A percentile compares a stretch with the other conserved stretches of the same genome.
phyloP scores from a whole-genome alignment of 2,797 vertebrate genomes.

The Argyrosomus regius region DNA sequence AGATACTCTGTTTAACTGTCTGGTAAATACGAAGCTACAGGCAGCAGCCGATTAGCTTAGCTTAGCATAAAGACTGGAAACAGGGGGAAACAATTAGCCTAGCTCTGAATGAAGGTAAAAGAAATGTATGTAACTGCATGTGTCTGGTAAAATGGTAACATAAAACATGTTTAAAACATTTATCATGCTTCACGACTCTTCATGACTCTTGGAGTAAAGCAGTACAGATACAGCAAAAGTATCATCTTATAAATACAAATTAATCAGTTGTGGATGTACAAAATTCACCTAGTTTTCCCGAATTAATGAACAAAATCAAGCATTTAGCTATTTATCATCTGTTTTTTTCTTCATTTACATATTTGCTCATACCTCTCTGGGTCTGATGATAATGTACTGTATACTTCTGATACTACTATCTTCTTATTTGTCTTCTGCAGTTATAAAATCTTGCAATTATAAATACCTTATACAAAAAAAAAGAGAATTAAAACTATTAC shows the following conservation, averaged over 20 bases:
- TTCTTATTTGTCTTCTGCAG: not conserved
- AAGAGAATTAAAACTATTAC: not conserved
- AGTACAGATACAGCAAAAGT: slow-evolving; percentile 5
- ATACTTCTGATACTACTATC: too few species aligned
- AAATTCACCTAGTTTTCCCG: not conserved
- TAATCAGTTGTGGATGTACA: not conserved
- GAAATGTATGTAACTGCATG: not conserved
- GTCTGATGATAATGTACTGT: not conserved
- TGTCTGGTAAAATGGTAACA: not conserved
- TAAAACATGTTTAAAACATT: not conserved
- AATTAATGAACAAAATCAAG: not conserved
- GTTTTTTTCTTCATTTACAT: not conserved
- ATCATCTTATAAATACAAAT: slow-evolving; percentile 21
- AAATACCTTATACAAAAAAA: slow-evolving; percentile 15
- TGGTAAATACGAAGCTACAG: not conserved
- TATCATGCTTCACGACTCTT: not conserved
- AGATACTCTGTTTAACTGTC: not conserved
- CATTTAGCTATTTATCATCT: not conserved
- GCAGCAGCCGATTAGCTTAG: too few species aligned
- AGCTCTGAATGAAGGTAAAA: not conserved
- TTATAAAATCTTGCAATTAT: slow-evolving; percentile 9
- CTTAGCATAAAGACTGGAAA: too few species aligned
- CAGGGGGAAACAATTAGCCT: too few species aligned
- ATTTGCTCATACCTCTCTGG: not conserved
- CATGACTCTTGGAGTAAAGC: not conserved